Percentiles rank a stretch among this genome's conserved stretches.
Conservation (phyloP, 2,113 vertebrate genomes). For the Rhea americana region DNA sequence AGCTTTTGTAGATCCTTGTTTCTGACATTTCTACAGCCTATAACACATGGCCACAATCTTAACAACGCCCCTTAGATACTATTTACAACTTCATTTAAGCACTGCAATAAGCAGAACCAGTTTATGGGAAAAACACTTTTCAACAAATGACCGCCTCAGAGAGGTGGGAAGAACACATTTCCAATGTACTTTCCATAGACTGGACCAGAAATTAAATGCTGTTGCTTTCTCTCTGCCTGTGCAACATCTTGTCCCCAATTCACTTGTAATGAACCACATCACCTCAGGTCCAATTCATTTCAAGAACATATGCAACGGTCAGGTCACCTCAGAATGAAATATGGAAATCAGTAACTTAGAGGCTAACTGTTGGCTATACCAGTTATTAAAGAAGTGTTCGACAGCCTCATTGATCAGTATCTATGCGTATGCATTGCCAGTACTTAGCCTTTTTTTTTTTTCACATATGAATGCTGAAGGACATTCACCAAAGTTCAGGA, state of each 20-base stretch:
- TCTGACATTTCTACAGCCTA: not conserved
- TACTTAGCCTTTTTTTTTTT: not conserved
- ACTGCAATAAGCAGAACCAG: not conserved
- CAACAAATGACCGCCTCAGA: not conserved
- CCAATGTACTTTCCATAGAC: not conserved
- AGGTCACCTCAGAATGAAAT: not conserved
- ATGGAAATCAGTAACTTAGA: not conserved
- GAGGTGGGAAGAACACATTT: not conserved
- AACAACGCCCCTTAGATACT: not conserved
- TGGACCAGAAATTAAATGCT: not conserved
- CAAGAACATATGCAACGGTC: not conserved
- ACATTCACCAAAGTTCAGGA: not conserved
- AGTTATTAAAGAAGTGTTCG: not conserved
- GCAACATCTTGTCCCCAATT: not conserved
- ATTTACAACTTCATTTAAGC: not conserved
- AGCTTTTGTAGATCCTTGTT: not conserved
- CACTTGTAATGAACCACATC: not conserved
- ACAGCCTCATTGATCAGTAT: not conserved
- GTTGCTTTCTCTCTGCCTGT: not conserved
- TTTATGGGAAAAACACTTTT: not conserved
- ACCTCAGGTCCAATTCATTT: not conserved
- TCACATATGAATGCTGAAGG: not conserved
- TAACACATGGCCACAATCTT: not conserved
- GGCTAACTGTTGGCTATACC: not conserved
- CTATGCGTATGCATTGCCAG: not conserved